Evolutionary conservation across 2,797 vertebrate genomes (phyloP), one percentile per base, ranked within the genome.

Genomic region (Manis pentadactyla): DNA sequence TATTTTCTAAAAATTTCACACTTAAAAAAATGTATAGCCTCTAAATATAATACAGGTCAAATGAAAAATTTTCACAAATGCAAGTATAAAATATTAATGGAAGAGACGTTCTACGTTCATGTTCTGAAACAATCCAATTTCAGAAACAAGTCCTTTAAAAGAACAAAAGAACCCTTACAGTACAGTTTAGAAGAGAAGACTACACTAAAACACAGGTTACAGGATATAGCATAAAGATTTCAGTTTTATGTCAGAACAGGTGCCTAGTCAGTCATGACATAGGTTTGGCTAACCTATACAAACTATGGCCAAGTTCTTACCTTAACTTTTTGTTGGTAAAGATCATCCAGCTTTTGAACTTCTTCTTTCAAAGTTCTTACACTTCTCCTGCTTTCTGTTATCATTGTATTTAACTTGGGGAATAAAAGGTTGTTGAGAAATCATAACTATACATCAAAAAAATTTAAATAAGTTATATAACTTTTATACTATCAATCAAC

Each of bases 271-370:
- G 34, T 66, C 31, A 63, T 7, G 53, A 61, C 25, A 73, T 4
- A 73, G 71, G 51, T 51, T 37, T 88, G 61, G 68, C 57, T 57
- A n/a, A 68, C 31, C 9, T 23, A 53, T 4, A 68, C 12, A 86
- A 49, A 63, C 6, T 0, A 6, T 5, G 18, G 34, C 19, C 25
- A 71, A 29, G 21, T 81, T 83, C 96, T 90, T 96, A 99, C 99
- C 98, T 99, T 98, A n/a, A 98, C 97, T 78, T 98, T 99, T 85
- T 99, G 98, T 39, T 98, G 98, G 31, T 98, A 97, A 63, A 98
- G 97, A 55, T 98, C 98, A 55, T 99, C 98, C 85, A 99, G 94
- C 90, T 98, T 99, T 86, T 99, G 98, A 57, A 98, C 98, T 97
- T 99, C 98, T 94, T 99, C 98, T 77, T 98, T 98, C 55, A 98